A percentile compares a stretch with the other conserved stretches of the same genome.
Conservation (phyloP, 2,888 invertebrate species). For the Drosophila gaucha region DNA sequence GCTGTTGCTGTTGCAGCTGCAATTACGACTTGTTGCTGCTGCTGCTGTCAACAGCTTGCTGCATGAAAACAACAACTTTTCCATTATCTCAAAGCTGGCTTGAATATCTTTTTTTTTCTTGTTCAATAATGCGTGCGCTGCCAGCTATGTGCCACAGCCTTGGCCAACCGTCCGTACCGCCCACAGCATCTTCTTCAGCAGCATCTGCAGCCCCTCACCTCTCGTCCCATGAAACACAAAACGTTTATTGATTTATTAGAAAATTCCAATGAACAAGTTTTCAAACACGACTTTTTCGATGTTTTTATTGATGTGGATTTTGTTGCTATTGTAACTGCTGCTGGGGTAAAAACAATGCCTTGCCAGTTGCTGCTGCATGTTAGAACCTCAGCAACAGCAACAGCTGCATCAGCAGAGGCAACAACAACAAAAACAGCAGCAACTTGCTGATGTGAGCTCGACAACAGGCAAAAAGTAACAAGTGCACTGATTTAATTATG, state of each 20-base stretch:
- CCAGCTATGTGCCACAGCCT: constrained; percentile 68
- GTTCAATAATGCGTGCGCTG: constrained; percentile 58
- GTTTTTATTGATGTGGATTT: too few species aligned
- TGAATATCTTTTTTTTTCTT: constrained; percentile 63
- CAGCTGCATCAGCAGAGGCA: constrained; percentile 16
- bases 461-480: constrained; percentile 65
- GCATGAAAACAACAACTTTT: constrained; percentile 47
- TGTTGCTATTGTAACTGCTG: too few species aligned
- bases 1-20: constrained; percentile 46
- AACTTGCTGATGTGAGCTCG: constrained; percentile 28
- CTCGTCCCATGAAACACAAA: constrained; percentile 48
- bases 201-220: not conserved
- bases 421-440: not conserved
- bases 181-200: constrained; percentile 48
- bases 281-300: constrained; percentile 62
- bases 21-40: constrained; percentile 46
- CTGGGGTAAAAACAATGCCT: constrained; percentile 30
- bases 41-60: constrained; percentile 38
- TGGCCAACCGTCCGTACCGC: too few species aligned
- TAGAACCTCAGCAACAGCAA: constrained; percentile 12
- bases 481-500: constrained; percentile 83
- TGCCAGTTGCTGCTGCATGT: too few species aligned
- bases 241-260: constrained; percentile 83
- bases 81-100: constrained; percentile 66
- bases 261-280: constrained; percentile 83